Evolutionary conservation across 1,140 invertebrate genomes (phyloP), one percentile per base, ranked within the genome.

Genomic region (Aplysia californica): DNA sequence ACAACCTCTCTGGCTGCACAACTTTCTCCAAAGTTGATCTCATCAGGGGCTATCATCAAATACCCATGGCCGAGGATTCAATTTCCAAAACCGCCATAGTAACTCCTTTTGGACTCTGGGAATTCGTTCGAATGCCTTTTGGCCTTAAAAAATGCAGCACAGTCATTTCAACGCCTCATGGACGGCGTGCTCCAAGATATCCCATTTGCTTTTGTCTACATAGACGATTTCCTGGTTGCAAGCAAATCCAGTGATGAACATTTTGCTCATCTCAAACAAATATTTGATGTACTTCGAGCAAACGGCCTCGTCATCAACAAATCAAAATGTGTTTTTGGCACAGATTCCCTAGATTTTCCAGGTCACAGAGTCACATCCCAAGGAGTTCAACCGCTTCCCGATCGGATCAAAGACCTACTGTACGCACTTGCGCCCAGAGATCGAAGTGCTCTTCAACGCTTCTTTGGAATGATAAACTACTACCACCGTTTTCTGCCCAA

Each of bases 61-160:
- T n/a, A n/a, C n/a, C n/a, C n/a, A n/a, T n/a, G n/a, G n/a, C n/a
- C n/a, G n/a, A n/a, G n/a, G n/a, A n/a, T n/a, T n/a, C n/a, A n/a
- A n/a, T n/a, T n/a, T n/a, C n/a, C n/a, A n/a, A n/a, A n/a, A n/a
- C n/a, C n/a, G n/a, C n/a, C n/a, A n/a, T n/a, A n/a, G n/a, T n/a
- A n/a, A 50, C 44, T n/a, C 44, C 44, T 50, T 50, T 50, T 50
- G 44, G 44, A 15, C 64, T 33, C 64, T 66, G 64, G 1, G 69
- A 77, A 44, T 75, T 58, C 33, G 10, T 73, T 21, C 41, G 44
- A 18, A 76, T 79, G 68, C 50, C 78, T 41, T 79, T 55, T 56
- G 78, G 77, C 21, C 59, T 79, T n/a, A 39, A n/a, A 39, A 29
- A 79, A 79, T 73, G 77, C 77, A 23, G 78, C 77, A 20, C 77